Percentiles rank a stretch among this genome's conserved stretches.
These are phyloP conservation scores for Sesia bembeciformis DNA, from an alignment of 2,888 invertebrate genomes.

Conservation along the genomic window DNA sequence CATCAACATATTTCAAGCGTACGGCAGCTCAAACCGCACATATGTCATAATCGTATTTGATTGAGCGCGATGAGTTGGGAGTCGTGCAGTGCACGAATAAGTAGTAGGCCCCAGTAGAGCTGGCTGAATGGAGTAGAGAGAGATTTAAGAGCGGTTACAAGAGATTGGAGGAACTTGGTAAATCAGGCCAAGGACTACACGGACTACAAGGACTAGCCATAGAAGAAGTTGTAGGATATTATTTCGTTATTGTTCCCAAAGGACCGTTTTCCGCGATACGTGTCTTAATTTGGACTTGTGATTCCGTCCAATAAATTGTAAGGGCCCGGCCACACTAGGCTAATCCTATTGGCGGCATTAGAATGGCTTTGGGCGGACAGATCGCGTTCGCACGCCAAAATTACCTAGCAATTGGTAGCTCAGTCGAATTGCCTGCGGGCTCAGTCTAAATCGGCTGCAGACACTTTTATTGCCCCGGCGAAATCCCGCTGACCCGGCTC, in stretches of 20 bases:
- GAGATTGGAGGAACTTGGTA: no score
- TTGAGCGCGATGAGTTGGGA: no score
- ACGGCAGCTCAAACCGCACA: no score
- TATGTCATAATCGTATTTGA: no score
- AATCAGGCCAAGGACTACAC: neutral
- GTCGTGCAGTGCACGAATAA: no score
- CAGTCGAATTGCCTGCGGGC: conserved; percentile 65
- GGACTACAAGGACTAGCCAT: no score
- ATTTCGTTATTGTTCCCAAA: neutral
- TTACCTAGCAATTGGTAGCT: conserved; percentile 73
- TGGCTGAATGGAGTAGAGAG: no score
- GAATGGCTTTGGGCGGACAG: conserved; percentile 69
- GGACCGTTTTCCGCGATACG: neutral
- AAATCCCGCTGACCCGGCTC: conserved; percentile 70
- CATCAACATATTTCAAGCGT: no score
- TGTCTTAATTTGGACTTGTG: conserved; percentile 39
- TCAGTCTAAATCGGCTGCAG: conserved; percentile 74
- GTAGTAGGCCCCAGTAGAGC: no score
- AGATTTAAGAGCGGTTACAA: no score
- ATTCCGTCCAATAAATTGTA: conserved; percentile 64
- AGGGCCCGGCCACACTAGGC: conserved; percentile 56
- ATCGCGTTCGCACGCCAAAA: conserved; percentile 67
- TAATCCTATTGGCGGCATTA: conserved; percentile 72
- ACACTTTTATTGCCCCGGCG: conserved; percentile 73
- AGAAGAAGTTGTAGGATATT: neutral